Base-by-base conservation (phyloP, 2,113 vertebrate species). In the Micromys minutus region DNA sequence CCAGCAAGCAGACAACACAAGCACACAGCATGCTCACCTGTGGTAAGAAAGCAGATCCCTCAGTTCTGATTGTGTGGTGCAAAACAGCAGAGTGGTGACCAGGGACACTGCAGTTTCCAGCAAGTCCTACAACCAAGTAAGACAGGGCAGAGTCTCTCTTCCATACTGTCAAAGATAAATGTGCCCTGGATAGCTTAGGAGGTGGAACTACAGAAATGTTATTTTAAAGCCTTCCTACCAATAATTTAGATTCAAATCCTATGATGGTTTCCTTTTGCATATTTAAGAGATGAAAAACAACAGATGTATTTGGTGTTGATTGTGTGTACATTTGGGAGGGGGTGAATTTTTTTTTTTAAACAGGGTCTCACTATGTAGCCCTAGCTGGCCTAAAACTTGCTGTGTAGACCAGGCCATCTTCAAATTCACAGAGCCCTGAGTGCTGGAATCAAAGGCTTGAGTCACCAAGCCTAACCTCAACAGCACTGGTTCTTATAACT, bases 1-100 rank as follows among this genome's bases (percentile, higher is more conserved):
- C 80, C 92, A 91, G 72, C 81, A 95, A 96, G 47, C 47, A 19
- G 22, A 96, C 94, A 96, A 97, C 55, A 94, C 67, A 88, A 96
- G 90, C 65, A 96, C 65, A 45, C 7, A 34, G 57, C n/a, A 67
- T 90, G 47, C 79, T 52, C 71, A 75, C 75, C 79, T 95, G 67
- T 84, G 86, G 80, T 87, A 83, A 61, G 80, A 39, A 94, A 90
- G 22, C 71, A 36, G 52, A 76, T 87, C 76, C 90, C 65, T 75
- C 45, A 72, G 65, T n/a, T 84, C 85, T 87, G 65, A 94, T 55
- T 84, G 69, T 94, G 84, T 29, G 85, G 83, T 59, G 71, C 59
- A 81, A 88, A 94, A 95, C 84, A 95, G 89, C 79, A 16, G 57
- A 81, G 3, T 65, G 83, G 36, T 86, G 52, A 67, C 52, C 55